Conservation (phyloP, 1,140 invertebrate genomes). For the Bombus pyrosoma region DNA sequence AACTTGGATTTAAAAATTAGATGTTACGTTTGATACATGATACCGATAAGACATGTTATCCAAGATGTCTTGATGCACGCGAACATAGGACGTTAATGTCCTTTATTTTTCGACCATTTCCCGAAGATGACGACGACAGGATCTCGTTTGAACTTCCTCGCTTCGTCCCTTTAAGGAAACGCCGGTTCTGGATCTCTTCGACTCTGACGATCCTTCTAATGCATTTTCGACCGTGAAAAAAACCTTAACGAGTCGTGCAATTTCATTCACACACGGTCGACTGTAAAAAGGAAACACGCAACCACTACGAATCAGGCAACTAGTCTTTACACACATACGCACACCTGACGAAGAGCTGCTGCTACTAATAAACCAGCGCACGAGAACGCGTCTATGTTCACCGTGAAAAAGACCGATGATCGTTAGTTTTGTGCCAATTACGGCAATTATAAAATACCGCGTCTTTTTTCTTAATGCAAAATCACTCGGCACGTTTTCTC, state of each 20-base stretch:
- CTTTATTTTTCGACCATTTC: not conserved
- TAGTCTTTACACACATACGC: constrained; percentile 1
- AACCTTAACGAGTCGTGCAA: constrained; percentile 18
- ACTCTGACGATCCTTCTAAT: not conserved
- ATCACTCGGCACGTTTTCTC: constrained; percentile 45
- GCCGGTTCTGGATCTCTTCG: not conserved
- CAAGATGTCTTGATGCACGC: not conserved
- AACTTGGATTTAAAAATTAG: not conserved
- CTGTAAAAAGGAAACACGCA: constrained; percentile 25
- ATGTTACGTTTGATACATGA: not conserved
- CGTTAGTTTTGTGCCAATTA: constrained; percentile 70
- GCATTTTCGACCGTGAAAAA: constrained; percentile 20
- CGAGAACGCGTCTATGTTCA: not conserved
- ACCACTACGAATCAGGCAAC: not conserved
- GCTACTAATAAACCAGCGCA: constrained; percentile 31
- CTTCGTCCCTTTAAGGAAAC: constrained; percentile 23
- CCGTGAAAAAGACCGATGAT: constrained; percentile 21
- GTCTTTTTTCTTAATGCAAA: constrained; percentile 56
- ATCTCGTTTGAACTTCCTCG: constrained; percentile 38
- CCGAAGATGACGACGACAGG: constrained; percentile 17
- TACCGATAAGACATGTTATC: not conserved
- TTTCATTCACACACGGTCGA: constrained; percentile 18
- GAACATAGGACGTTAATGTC: not conserved
- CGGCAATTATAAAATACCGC: constrained; percentile 61
- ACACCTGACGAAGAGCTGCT: not conserved